Evolutionary conservation across 2,113 vertebrate species (phyloP).

Genomic region (Forbesichthys papilliferus): DNA sequence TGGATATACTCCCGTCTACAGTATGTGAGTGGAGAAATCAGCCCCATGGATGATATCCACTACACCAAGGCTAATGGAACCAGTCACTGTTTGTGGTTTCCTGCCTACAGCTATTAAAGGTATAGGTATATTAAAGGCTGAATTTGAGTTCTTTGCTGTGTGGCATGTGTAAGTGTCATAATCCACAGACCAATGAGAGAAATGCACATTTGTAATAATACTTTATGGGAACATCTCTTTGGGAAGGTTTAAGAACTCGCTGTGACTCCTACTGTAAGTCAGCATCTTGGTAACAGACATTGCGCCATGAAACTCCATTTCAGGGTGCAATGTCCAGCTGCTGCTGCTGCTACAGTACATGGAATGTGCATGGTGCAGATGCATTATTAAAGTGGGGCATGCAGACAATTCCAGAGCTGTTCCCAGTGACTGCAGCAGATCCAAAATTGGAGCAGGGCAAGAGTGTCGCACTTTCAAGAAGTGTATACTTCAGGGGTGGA

Average conservation of each 20-base stretch:
- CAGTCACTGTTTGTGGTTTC: no score
- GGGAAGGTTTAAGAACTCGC: neutral
- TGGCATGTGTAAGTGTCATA: no score
- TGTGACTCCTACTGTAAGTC: conserved; percentile 24
- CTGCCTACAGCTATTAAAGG: no score
- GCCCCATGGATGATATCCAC: neutral
- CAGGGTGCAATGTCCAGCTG: conserved; percentile 39
- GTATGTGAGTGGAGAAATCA: neutral
- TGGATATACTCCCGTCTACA: conserved; percentile 9
- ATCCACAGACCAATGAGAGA: no score
- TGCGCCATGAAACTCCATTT: conserved; percentile 2
- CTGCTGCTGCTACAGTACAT: conserved; percentile 33
- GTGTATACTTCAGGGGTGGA: conserved; percentile 26
- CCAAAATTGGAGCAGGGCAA: conserved; percentile 36
- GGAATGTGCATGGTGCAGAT: conserved; percentile 47
- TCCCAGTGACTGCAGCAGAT: conserved; percentile 29
- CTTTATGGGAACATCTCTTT: neutral
- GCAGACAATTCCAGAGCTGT: conserved; percentile 46
- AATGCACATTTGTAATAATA: neutral
- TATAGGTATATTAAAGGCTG: no score
- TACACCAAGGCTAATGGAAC: no score
- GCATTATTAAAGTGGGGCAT: conserved; percentile 60
- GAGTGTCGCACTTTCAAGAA: conserved; percentile 7
- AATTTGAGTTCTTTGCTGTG: no score
- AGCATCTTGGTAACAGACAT: conserved; percentile 8